Evolutionary conservation across 2,888 invertebrate genomes (phyloP).

Genomic region (Uloborus plumipes): DNA sequence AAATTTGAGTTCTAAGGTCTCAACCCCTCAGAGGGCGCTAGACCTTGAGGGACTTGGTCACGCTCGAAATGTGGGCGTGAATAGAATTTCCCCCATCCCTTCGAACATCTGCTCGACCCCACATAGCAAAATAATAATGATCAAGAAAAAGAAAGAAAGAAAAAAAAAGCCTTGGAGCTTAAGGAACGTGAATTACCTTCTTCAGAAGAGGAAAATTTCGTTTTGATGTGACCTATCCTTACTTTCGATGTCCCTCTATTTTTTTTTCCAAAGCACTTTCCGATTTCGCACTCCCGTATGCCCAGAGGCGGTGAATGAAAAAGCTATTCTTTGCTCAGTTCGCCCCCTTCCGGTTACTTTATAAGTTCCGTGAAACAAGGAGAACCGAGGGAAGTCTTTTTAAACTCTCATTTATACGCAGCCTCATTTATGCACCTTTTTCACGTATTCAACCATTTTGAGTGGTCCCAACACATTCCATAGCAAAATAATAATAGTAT

Average conservation of each 20-base stretch:
- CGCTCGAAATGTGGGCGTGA: conserved; percentile 52
- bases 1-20: too few relatives aligned
- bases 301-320: too few relatives aligned
- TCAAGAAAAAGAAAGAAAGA: neutral
- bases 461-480: too few relatives aligned
- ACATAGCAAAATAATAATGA: conserved; percentile 7
- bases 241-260: neutral
- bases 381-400: too few relatives aligned
- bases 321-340: too few relatives aligned
- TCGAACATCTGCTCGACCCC: conserved; percentile 41
- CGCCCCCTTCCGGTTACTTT: too few relatives aligned
- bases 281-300: too few relatives aligned
- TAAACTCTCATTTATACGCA: too few relatives aligned
- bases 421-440: too few relatives aligned
- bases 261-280: neutral
- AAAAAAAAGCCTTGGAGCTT: neutral
- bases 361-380: too few relatives aligned
- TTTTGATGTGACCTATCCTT: conserved; percentile 10
- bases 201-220: neutral
- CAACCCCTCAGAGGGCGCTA: neutral
- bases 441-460: too few relatives aligned
- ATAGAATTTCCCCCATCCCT: neutral
- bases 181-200: conserved; percentile 23
- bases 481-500: too few relatives aligned
- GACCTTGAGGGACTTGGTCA: conserved; percentile 35